phyloP scores from a whole-genome alignment of 2,113 vertebrate species.

The Pterophyllum scalare region DNA sequence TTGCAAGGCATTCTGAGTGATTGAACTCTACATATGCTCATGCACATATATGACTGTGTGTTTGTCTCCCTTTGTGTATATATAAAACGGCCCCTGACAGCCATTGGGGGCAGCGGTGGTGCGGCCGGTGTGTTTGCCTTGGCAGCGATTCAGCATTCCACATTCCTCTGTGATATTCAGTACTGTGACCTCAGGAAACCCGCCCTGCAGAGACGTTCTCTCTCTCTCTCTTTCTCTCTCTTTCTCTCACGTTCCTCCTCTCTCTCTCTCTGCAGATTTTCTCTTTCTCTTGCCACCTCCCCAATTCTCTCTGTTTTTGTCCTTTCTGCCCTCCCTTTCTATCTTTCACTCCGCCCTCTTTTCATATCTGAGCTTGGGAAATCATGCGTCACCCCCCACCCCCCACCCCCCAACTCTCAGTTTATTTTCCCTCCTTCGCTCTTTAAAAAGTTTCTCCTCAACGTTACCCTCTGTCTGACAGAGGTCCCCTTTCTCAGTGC shows the following conservation, averaged over 20 bases:
- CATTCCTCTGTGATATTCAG: conserved; percentile 82
- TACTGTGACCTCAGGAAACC: conserved; percentile 82
- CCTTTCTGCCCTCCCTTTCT: conserved; percentile 9
- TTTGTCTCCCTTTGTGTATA: conserved; percentile 61
- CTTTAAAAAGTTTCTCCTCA: conserved; percentile 27
- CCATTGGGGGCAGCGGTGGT: conserved; percentile 72
- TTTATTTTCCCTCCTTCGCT: conserved; percentile 47
- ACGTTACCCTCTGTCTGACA: background rate
- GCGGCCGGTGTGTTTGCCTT: conserved; percentile 77
- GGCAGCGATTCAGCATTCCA: conserved; percentile 80
- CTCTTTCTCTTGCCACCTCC: conserved; percentile 39
- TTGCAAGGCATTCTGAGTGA: conserved; percentile 7
- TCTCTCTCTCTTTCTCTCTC: conserved; percentile 39
- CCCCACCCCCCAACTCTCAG: background rate
- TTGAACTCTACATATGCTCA: conserved; percentile 24
- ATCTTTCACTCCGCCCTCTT: conserved; percentile 41
- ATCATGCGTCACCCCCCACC: conserved; percentile 32
- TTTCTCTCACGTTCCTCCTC: conserved; percentile 19
- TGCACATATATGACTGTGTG: conserved; percentile 53
- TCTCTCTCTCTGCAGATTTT: conserved; percentile 22
- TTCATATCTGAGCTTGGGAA: conserved; percentile 64
- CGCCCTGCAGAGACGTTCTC: conserved; percentile 63
- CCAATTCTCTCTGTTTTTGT: conserved; percentile 13
- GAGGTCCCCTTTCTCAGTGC: conserved; percentile 39
- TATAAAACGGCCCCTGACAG: conserved; percentile 75